phyloP scores from a whole-genome alignment of 2,797 vertebrate species.

The Etheostoma nigrum region DNA sequence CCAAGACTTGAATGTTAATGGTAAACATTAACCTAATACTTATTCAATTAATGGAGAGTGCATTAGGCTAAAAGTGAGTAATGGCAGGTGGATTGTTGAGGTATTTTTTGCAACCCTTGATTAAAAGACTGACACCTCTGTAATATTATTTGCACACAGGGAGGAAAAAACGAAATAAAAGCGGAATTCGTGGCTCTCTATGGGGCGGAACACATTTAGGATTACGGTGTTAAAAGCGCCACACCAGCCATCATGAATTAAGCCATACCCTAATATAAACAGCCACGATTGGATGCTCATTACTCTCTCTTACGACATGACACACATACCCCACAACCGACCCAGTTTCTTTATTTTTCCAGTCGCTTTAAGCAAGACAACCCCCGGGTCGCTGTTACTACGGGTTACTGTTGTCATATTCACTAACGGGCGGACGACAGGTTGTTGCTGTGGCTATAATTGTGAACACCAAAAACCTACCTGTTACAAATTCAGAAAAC shows the following conservation, averaged over 20 bases:
- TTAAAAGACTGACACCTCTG: neutral
- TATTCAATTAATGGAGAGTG: neutral
- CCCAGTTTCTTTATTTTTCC: neutral
- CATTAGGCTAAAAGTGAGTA: neutral
- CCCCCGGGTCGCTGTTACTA: neutral
- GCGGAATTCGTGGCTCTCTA: neutral
- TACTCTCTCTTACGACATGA: neutral
- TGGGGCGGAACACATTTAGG: constrained; percentile 14
- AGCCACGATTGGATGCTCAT: neutral
- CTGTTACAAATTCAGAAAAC: constrained; percentile 72
- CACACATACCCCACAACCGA: neutral
- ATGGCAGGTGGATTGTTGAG: constrained; percentile 32
- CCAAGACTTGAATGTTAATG: neutral
- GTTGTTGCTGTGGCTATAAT: constrained; percentile 59
- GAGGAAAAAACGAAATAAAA: neutral
- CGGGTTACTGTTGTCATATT: constrained; percentile 13
- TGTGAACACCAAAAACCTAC: constrained; percentile 68
- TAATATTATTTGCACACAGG: neutral
- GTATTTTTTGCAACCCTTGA: neutral
- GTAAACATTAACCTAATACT: neutral
- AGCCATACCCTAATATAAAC: constrained; percentile 38
- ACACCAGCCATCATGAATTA: constrained; percentile 48
- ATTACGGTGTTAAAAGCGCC: constrained; percentile 24
- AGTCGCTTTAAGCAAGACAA: neutral
- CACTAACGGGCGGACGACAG: constrained; percentile 60